phyloP scores from a whole-genome alignment of 1,140 invertebrate genomes.

The Eufriesea mexicana region DNA sequence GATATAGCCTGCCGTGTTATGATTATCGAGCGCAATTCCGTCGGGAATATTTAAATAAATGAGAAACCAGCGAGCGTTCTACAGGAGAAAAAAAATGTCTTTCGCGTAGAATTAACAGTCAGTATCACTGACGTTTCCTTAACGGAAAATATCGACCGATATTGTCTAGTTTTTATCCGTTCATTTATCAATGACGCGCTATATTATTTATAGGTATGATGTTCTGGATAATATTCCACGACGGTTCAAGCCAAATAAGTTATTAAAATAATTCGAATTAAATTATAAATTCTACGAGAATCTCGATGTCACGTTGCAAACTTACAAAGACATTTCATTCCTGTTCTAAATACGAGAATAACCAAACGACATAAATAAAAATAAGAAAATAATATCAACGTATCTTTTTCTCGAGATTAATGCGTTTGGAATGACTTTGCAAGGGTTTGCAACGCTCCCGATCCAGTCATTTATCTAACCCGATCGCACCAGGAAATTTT shows the following conservation, averaged over 20 bases:
- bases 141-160: not conserved
- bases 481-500: not conserved
- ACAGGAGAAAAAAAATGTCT: not conserved
- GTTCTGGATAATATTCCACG: not conserved
- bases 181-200: not conserved
- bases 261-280: not conserved
- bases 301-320: not conserved
- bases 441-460: too few relatives aligned
- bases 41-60: conserved; percentile 26
- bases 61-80: not conserved
- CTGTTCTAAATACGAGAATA: too few relatives aligned
- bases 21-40: conserved; percentile 48
- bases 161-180: not conserved
- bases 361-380: too few relatives aligned
- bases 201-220: conserved; percentile 26
- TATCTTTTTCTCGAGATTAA: not conserved
- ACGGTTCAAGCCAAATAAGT: not conserved
- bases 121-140: not conserved
- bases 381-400: not conserved
- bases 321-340: not conserved
- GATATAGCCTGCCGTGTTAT: conserved; percentile 30
- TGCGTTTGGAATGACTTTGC: not conserved
- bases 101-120: not conserved
- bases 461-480: not conserved
- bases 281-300: too few relatives aligned